Percentiles rank a stretch among this genome's conserved stretches.
phyloP scores from a whole-genome alignment of 2,888 invertebrate genomes.

The Petrolisthes manimaculis region DNA sequence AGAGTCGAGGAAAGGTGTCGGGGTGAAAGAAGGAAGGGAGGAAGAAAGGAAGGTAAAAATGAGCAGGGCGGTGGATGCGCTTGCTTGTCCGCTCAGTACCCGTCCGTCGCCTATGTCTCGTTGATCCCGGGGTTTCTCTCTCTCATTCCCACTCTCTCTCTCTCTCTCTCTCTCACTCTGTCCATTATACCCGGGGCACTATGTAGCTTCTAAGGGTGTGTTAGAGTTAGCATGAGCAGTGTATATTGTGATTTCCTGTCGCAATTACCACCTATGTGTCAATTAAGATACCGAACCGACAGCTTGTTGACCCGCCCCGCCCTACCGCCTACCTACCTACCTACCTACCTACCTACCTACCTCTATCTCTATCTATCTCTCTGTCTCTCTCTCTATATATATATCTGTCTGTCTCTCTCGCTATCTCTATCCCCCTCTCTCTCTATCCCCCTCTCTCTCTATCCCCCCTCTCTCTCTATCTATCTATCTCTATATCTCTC shows the following conservation, averaged over 20 bases:
- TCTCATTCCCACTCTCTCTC: background rate
- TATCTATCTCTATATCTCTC: too few relatives aligned
- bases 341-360: background rate
- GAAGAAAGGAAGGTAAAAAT: background rate
- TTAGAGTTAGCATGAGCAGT: background rate
- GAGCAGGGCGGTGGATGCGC: conserved; percentile 14
- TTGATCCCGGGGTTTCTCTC: background rate
- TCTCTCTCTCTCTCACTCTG: background rate
- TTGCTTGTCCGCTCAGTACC: conserved; percentile 24
- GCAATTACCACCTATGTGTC: conserved; percentile 33
- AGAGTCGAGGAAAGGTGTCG: background rate
- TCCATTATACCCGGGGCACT: conserved; percentile 3
- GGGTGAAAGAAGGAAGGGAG: background rate
- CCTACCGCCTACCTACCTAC: background rate
- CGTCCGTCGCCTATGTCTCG: background rate
- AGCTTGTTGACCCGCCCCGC: conserved; percentile 7
- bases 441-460: too few relatives aligned
- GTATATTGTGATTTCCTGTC: conserved; percentile 22
- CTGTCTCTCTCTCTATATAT: background rate
- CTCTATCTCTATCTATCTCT: background rate
- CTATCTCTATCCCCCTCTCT: too few relatives aligned
- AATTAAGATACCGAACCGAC: conserved; percentile 32
- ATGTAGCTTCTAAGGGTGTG: background rate
- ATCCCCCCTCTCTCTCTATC: background rate
- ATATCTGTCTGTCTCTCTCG: too few relatives aligned